Percentiles rank a stretch among this genome's conserved stretches.
Conservation (phyloP, 2,888 invertebrate species). For the Dynastes tityus region DNA sequence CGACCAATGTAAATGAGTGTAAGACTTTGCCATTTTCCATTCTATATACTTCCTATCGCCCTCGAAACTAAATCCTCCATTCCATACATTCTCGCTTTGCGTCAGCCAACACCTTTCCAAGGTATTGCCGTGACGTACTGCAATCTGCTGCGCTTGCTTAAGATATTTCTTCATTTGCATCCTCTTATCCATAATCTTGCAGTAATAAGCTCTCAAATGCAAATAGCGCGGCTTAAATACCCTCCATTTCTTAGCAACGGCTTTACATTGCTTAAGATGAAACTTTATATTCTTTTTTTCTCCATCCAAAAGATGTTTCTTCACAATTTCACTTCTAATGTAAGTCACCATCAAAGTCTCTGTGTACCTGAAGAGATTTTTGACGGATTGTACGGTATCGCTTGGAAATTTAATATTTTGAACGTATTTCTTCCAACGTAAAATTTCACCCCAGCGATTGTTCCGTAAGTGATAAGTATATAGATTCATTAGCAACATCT, state of each 20-base stretch:
- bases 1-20: constrained; percentile 58
- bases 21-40: constrained; percentile 58
- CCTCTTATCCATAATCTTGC: constrained; percentile 52
- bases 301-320: constrained; percentile 48
- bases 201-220: constrained; percentile 58
- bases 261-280: constrained; percentile 53
- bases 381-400: constrained; percentile 49
- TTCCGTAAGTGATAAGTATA: constrained; percentile 55
- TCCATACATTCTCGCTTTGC: constrained; percentile 58
- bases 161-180: constrained; percentile 49
- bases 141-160: constrained; percentile 53
- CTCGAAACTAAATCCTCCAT: constrained; percentile 56
- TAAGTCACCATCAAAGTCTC: constrained; percentile 57
- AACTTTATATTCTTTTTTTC: constrained; percentile 50
- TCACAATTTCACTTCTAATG: constrained; percentile 51
- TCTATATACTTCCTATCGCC: constrained; percentile 54
- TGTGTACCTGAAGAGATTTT: constrained; percentile 57
- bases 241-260: constrained; percentile 56
- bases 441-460: constrained; percentile 51
- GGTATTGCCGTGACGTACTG: constrained; percentile 56
- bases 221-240: constrained; percentile 57
- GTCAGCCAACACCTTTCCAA: constrained; percentile 59
- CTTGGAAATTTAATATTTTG: constrained; percentile 40
- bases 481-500: constrained; percentile 56
- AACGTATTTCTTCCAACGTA: constrained; percentile 56